These are phyloP conservation scores for Sesamia inferens DNA, from an alignment of 2,888 invertebrate species.

Conservation along the genomic window DNA sequence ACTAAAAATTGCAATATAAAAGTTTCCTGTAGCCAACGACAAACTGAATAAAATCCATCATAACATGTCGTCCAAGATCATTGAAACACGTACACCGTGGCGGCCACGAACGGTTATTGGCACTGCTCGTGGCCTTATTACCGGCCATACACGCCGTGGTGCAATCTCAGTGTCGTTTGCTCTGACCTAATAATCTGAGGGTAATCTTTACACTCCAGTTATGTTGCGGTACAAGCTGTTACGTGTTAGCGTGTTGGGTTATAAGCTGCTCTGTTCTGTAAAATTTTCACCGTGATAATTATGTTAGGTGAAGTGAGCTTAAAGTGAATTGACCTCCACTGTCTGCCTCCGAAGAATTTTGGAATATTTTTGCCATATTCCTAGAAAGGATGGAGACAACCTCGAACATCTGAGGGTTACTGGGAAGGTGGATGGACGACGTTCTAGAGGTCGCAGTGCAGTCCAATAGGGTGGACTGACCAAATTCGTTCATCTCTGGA, in stretches of 20 bases:
- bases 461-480: too few species aligned
- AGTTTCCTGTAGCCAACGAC: background rate
- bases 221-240: slow-evolving; percentile 25
- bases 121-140: slow-evolving; percentile 54
- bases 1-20: background rate
- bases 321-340: too few species aligned
- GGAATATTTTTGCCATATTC: too few species aligned
- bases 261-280: too few species aligned
- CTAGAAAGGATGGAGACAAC: too few species aligned
- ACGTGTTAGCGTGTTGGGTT: background rate
- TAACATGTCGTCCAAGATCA: slow-evolving; percentile 26
- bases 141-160: slow-evolving; percentile 41
- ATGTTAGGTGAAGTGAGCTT: too few species aligned
- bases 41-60: slow-evolving; percentile 33
- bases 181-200: slow-evolving; percentile 60
- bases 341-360: too few species aligned
- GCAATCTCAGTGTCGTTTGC: slow-evolving; percentile 60
- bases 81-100: slow-evolving; percentile 44
- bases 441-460: too few species aligned
- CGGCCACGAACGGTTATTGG: slow-evolving; percentile 49
- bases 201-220: slow-evolving; percentile 56
- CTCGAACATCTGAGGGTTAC: too few species aligned
- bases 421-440: too few species aligned
- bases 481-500: too few species aligned
- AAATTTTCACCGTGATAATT: too few species aligned